A percentile compares a stretch with the other conserved stretches of the same genome.
These are phyloP conservation scores for Siniperca scherzeri DNA, from an alignment of 2,797 vertebrate species.

Conservation along the genomic window DNA sequence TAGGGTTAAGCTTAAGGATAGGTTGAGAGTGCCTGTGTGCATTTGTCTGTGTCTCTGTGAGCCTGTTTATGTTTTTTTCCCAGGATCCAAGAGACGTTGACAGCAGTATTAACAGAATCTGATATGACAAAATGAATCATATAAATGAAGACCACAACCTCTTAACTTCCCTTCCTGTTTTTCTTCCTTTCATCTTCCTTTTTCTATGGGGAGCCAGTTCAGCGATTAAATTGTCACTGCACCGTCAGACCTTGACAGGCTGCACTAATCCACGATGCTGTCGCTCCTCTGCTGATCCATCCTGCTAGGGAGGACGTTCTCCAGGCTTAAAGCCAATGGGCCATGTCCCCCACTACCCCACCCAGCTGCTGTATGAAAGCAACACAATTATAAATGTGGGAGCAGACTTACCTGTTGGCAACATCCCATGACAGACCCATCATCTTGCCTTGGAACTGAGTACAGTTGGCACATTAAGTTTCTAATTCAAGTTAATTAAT, in stretches of 20 bases:
- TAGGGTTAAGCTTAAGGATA: constrained; percentile 56
- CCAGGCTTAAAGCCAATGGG: constrained; percentile 79
- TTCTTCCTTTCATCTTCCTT: constrained; percentile 60
- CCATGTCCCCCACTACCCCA: constrained; percentile 67
- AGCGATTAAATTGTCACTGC: constrained; percentile 85
- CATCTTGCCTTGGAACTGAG: constrained; percentile 15
- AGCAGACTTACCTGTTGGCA: constrained; percentile 67
- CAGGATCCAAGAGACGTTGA: constrained; percentile 62
- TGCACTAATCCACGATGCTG: constrained; percentile 83
- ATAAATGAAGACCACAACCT: constrained; percentile 82
- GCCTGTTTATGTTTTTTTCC: constrained; percentile 51
- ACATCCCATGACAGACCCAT: constrained; percentile 29
- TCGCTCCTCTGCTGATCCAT: constrained; percentile 76
- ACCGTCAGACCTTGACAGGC: constrained; percentile 84
- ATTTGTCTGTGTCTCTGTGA: constrained; percentile 53
- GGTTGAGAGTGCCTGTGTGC: constrained; percentile 28
- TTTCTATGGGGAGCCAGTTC: constrained; percentile 73
- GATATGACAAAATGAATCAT: constrained; percentile 83
- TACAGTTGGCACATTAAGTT: constrained; percentile 32
- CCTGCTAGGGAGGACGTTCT: constrained; percentile 71
- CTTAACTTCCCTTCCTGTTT: constrained; percentile 66
- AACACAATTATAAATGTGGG: constrained; percentile 61
- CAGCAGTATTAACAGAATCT: constrained; percentile 80
- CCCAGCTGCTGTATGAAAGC: constrained; percentile 56
- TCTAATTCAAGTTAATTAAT: constrained; percentile 28